These are phyloP conservation scores for Sarcophaga carnaria DNA, from an alignment of 2,888 invertebrate genomes.

Conservation along the genomic window DNA sequence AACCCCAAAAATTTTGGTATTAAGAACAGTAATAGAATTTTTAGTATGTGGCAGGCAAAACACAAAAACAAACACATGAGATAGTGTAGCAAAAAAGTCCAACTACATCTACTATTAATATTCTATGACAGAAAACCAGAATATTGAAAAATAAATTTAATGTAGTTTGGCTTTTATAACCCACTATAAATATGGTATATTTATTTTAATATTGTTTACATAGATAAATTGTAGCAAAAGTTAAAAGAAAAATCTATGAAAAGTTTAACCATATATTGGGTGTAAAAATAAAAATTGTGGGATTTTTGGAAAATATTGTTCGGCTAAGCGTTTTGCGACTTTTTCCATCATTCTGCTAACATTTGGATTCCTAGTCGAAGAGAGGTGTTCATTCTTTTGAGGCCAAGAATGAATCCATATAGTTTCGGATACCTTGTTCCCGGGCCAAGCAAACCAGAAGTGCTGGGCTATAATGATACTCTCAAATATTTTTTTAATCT, in stretches of 20 bases:
- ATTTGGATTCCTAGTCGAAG: too few species aligned
- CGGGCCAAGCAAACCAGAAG: too few species aligned
- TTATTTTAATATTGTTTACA: not conserved
- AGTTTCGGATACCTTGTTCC: too few species aligned
- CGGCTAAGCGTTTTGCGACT: too few species aligned
- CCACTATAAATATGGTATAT: not conserved
- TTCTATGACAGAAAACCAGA: not conserved
- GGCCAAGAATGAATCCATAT: too few species aligned
- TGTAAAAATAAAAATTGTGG: not conserved
- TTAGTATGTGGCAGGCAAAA: slow-evolving; percentile 21
- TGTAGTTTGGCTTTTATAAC: not conserved
- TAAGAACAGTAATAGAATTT: slow-evolving; percentile 34
- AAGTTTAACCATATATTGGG: not conserved
- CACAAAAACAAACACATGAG: not conserved
- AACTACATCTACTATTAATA: not conserved
- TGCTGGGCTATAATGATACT: too few species aligned
- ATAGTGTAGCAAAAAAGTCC: slow-evolving; percentile 34
- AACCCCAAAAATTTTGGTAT: slow-evolving; percentile 33
- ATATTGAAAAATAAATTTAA: not conserved
- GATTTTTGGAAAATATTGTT: too few species aligned
- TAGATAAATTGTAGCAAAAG: not conserved
- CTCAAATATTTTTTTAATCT: too few species aligned
- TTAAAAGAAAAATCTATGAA: not conserved
- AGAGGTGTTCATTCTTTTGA: too few species aligned
- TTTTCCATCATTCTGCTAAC: too few species aligned